Base-by-base conservation (phyloP, 2,797 vertebrate genomes). In the Rousettus madagascariensis region DNA sequence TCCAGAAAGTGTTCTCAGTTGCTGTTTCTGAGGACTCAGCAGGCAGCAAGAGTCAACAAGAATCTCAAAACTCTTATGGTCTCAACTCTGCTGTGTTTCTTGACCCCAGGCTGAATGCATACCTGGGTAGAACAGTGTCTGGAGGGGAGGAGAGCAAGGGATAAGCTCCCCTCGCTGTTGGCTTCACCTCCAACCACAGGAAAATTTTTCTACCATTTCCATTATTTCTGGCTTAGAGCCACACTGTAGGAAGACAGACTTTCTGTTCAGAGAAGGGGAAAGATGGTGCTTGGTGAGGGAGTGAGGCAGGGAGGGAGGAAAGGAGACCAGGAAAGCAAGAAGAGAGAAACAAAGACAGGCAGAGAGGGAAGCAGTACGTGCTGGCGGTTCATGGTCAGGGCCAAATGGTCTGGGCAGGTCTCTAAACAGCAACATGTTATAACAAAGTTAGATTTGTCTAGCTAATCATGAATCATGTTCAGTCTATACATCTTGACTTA, bases 121-220 rank as follows among this genome's bases (percentile, higher is more conserved):
- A 80, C 43, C 82, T 19, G 72, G 16, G 38, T n/a, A 89, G 63
- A 74, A 86, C 36, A 33, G 63, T n/a, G 33, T 87, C 57, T 63
- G n/a, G 12, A 49, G 24, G 30, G 6, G 51, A 55, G 11, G 51
- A 17, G 63, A 66, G 41, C 0, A 0, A 74, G 38, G 51, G 68
- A 91, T 63, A 66, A 8, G 19, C 89, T 96, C 95, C 86, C 77
- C 63, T 83, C 38, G 17, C 53, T 97, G 28, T 30, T 95, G 93
- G 66, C 80, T 71, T 78, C 88, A 59, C 26, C 86, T 95, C 77
- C 69, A 51, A 97, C 69, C 83, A 74, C 28, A 97, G 75, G 85
- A 97, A 97, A 94, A 89, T 38, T 91, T 91, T 94, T 93, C 82
- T 87, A 83, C 55, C 65, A 15, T 95, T 96, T 91, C 69, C 85